Evolutionary conservation across 2,113 vertebrate species (phyloP).

Genomic region (Prolemur simus): DNA sequence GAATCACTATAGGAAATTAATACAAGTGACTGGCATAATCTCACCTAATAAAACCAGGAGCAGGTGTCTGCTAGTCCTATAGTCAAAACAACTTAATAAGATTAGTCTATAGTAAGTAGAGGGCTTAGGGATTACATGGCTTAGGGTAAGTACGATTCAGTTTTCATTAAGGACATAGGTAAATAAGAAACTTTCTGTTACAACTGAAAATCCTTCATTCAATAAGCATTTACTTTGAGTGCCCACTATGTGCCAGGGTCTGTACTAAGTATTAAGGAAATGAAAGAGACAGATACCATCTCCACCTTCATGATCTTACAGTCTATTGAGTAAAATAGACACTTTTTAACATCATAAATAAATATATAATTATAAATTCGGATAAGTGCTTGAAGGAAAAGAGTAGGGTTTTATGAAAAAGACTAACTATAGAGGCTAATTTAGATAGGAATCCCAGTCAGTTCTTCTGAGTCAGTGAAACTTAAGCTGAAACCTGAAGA

Average conservation of each 20-base stretch:
- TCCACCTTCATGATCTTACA: background rate
- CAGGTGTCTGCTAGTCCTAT: conserved; percentile 32
- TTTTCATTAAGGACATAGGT: conserved; percentile 45
- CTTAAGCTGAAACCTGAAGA: background rate
- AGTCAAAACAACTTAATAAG: conserved; percentile 65
- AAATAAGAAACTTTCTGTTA: conserved; percentile 57
- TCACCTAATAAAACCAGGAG: conserved; percentile 51
- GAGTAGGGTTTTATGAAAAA: background rate
- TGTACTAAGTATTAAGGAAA: background rate
- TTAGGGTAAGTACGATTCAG: conserved; percentile 49
- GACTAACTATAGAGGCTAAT: background rate
- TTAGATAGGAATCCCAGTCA: background rate
- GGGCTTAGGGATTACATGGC: conserved; percentile 18
- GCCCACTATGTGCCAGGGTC: background rate
- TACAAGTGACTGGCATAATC: conserved; percentile 56
- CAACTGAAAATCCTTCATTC: conserved; percentile 4
- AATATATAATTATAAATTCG: background rate
- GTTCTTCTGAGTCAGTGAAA: background rate
- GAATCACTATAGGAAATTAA: conserved; percentile 56
- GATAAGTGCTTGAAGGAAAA: background rate
- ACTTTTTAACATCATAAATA: background rate
- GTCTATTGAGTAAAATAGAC: background rate
- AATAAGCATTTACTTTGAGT: background rate
- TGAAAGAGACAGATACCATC: background rate
- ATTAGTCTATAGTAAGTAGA: conserved; percentile 46